A percentile compares a stretch with the other conserved stretches of the same genome.
Conservation (phyloP, 2,113 vertebrate genomes). For the Collichthys lucidus region DNA sequence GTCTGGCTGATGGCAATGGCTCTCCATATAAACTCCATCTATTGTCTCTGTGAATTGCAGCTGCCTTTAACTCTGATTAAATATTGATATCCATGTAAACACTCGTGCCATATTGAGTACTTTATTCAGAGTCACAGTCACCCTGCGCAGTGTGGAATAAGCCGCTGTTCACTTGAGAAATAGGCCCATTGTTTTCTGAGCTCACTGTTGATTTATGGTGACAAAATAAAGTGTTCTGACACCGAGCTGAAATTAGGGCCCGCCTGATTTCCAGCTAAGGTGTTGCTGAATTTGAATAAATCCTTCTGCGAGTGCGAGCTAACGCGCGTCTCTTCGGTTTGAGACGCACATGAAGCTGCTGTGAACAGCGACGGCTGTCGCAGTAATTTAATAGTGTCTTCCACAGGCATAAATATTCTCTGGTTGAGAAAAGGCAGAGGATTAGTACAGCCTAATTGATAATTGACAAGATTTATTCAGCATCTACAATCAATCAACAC, state of each 20-base stretch:
- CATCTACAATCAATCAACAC: constrained; percentile 60
- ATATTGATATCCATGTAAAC: constrained; percentile 82
- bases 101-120: constrained; percentile 69
- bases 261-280: constrained; percentile 85
- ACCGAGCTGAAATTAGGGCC: constrained; percentile 92
- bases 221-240: constrained; percentile 92
- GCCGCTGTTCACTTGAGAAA: constrained; percentile 73
- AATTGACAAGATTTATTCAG: constrained; percentile 71
- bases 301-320: constrained; percentile 36
- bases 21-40: constrained; percentile 60
- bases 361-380: constrained; percentile 54
- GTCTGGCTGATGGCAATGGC: constrained; percentile 60
- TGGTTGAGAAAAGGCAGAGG: constrained; percentile 54
- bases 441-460: constrained; percentile 70
- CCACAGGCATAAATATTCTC: constrained; percentile 65
- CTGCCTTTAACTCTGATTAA: constrained; percentile 79
- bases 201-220: constrained; percentile 88
- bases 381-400: constrained; percentile 71
- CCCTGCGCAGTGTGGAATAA: constrained; percentile 56
- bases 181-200: constrained; percentile 68
- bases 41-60: constrained; percentile 67
- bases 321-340: constrained; percentile 46
- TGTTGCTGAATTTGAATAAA: constrained; percentile 87
- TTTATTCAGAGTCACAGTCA: constrained; percentile 75
- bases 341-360: constrained; percentile 32